These are phyloP conservation scores for Sialis fuliginosa DNA, from an alignment of 2,888 invertebrate genomes.

Conservation along the genomic window DNA sequence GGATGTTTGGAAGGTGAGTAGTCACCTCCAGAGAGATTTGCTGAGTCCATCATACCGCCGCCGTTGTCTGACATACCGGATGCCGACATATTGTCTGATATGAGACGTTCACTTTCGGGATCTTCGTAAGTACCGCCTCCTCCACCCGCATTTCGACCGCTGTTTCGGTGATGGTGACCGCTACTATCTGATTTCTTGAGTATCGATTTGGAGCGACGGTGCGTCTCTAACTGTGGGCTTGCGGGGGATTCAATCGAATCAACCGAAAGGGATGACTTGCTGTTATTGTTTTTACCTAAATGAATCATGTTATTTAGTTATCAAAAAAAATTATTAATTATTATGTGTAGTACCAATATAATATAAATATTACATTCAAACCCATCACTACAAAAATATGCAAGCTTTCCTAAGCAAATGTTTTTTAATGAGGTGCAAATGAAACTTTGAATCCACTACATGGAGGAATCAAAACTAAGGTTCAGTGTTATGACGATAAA, in stretches of 20 bases:
- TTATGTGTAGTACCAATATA: too few species aligned
- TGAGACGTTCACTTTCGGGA: conserved; percentile 58
- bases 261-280: conserved; percentile 47
- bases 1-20: conserved; percentile 18
- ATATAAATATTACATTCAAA: too few species aligned
- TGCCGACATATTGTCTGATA: conserved; percentile 43
- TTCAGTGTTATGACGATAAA: too few species aligned
- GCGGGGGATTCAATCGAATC: conserved; percentile 47
- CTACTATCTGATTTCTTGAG: conserved; percentile 55
- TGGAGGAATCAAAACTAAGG: too few species aligned
- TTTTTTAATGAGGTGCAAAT: too few species aligned
- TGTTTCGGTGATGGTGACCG: conserved; percentile 13
- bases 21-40: conserved; percentile 20
- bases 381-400: too few species aligned
- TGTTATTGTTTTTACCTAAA: conserved; percentile 34
- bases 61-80: conserved; percentile 36
- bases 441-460: too few species aligned
- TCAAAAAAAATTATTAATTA: too few species aligned
- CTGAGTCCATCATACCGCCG: conserved; percentile 12
- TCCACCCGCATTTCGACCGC: conserved; percentile 21
- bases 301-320: neutral
- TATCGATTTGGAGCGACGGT: conserved; percentile 55
- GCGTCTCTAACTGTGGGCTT: conserved; percentile 43
- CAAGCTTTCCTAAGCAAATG: too few species aligned
- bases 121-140: conserved; percentile 28